Percentiles rank a stretch among this genome's conserved stretches.
These are phyloP conservation scores for Anoplophora glabripennis DNA, from an alignment of 1,140 invertebrate genomes.

Conservation along the genomic window DNA sequence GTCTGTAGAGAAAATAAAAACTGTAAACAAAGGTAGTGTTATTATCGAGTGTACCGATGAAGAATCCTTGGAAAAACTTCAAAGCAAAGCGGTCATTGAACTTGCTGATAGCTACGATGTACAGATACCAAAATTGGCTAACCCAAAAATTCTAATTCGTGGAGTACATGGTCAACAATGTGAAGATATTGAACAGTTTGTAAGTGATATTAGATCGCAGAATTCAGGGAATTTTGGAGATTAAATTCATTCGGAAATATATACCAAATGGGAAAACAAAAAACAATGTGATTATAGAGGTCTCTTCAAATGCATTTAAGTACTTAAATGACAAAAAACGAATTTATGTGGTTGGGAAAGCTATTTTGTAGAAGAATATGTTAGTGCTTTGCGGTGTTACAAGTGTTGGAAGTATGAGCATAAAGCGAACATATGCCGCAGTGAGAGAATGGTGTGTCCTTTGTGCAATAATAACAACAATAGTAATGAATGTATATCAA, in stretches of 20 bases:
- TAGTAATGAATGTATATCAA: not conserved
- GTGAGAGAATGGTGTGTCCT: not conserved
- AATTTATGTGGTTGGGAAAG: constrained; percentile 8
- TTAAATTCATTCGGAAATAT: not conserved
- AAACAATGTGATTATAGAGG: not conserved
- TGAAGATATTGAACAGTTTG: too few species aligned
- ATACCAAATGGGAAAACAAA: not conserved
- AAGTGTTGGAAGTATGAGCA: constrained; percentile 16
- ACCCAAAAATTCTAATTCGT: constrained; percentile 13
- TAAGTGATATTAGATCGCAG: too few species aligned
- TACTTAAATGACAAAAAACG: not conserved
- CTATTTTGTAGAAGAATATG: constrained; percentile 3
- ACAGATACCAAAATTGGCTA: constrained; percentile 11
- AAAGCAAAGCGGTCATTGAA: constrained; percentile 9
- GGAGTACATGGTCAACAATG: not conserved
- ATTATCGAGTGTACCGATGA: constrained; percentile 16
- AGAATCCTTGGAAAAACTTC: constrained; percentile 15
- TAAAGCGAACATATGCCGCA: constrained; percentile 1
- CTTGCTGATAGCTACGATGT: constrained; percentile 10
- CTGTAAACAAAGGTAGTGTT: constrained; percentile 7
- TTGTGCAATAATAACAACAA: constrained; percentile 1
- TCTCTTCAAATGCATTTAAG: constrained; percentile 1
- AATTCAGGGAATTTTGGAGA: too few species aligned
- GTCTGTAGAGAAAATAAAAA: constrained; percentile 2
- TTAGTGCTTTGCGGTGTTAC: constrained; percentile 3